A percentile compares a stretch with the other conserved stretches of the same genome.
These are phyloP conservation scores for Sycophila texana DNA, from an alignment of 2,888 invertebrate genomes.

Conservation along the genomic window DNA sequence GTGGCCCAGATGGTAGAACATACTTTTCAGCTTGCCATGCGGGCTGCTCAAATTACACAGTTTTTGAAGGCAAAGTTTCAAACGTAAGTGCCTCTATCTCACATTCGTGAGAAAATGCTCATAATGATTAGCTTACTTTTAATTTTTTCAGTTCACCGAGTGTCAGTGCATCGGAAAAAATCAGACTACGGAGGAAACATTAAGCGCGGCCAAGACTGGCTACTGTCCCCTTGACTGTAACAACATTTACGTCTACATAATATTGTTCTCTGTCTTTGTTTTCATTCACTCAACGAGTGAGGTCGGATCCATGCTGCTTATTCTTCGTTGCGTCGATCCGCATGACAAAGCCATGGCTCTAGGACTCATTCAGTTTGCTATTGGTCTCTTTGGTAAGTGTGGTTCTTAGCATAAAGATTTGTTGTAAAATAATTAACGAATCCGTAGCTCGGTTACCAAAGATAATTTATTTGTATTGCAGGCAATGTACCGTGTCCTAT, in stretches of 20 bases:
- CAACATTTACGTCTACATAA: slow-evolving; percentile 88
- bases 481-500: slow-evolving; percentile 97
- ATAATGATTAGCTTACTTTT: not conserved
- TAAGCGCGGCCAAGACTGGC: slow-evolving; percentile 83
- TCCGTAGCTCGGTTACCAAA: too few relatives aligned
- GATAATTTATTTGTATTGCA: slow-evolving; percentile 60
- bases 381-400: slow-evolving; percentile 87
- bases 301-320: slow-evolving; percentile 92
- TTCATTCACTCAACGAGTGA: slow-evolving; percentile 95
- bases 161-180: slow-evolving; percentile 76
- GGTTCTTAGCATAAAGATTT: not conserved
- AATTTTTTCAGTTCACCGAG: slow-evolving; percentile 73
- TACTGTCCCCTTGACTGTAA: slow-evolving; percentile 88
- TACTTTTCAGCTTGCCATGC: slow-evolving; percentile 94
- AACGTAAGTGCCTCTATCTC: slow-evolving; percentile 68
- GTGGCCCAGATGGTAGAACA: slow-evolving; percentile 88
- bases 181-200: slow-evolving; percentile 58
- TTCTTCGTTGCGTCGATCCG: slow-evolving; percentile 93
- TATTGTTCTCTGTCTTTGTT: slow-evolving; percentile 90
- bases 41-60: slow-evolving; percentile 84
- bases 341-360: slow-evolving; percentile 96
- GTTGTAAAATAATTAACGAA: too few relatives aligned
- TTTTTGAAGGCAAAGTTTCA: slow-evolving; percentile 79
- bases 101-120: not conserved
- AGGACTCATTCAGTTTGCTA: slow-evolving; percentile 94